Conservation (phyloP, 2,888 invertebrate genomes). For the Zygaena filipendulae region DNA sequence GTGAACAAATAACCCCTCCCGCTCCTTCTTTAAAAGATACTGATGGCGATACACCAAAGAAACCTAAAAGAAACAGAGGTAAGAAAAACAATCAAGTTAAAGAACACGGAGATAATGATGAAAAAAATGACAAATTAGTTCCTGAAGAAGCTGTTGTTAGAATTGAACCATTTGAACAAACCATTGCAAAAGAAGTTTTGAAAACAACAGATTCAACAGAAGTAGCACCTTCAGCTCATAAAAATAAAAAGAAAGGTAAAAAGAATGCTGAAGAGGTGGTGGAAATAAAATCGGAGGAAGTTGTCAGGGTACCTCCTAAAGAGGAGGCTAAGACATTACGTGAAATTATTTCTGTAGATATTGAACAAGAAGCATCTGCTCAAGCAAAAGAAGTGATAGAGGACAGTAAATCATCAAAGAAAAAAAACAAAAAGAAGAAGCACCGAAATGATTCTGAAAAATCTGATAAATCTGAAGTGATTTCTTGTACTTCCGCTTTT, state of each 20-base stretch:
- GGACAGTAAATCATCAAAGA: too few species aligned
- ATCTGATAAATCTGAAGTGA: constrained; percentile 33
- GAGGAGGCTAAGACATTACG: too few species aligned
- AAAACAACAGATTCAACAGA: constrained; percentile 9
- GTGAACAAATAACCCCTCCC: constrained; percentile 19
- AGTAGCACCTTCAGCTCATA: constrained; percentile 32
- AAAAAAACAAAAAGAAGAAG: constrained; percentile 49
- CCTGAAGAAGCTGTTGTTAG: too few species aligned
- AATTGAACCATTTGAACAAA: too few species aligned
- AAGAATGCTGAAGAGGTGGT: constrained; percentile 27
- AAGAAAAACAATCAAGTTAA: constrained; percentile 51
- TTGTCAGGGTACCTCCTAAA: too few species aligned
- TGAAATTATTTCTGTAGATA: too few species aligned
- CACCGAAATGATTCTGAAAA: constrained; percentile 40
- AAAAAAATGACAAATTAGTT: constrained; percentile 17
- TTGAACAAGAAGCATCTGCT: too few species aligned
- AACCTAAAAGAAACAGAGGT: constrained; percentile 53
- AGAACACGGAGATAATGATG: constrained; percentile 20
- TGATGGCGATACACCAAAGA: constrained; percentile 39
- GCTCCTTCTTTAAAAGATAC: constrained; percentile 12
- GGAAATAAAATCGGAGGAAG: too few species aligned
- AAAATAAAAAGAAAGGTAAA: constrained; percentile 50
- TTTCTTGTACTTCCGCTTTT: constrained; percentile 37
- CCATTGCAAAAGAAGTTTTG: constrained; percentile 8
- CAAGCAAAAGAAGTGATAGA: too few species aligned